Conservation (phyloP, 1,140 invertebrate genomes). For the Trichonephila clavipes region DNA sequence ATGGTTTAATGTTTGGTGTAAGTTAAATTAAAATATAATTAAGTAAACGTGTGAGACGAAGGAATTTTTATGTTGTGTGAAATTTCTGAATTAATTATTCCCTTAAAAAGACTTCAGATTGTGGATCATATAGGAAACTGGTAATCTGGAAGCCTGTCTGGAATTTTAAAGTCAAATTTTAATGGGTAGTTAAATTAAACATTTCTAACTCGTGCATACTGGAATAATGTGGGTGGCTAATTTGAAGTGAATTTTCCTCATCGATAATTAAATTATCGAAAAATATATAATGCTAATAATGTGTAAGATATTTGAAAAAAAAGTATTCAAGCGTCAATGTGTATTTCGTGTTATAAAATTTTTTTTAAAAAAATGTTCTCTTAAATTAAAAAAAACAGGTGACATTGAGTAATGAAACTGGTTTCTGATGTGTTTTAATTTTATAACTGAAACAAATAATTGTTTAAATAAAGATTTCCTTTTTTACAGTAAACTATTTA, state of each 20-base stretch:
- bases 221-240: not conserved
- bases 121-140: not conserved
- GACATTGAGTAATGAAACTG: too few species aligned
- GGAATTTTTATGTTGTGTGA: not conserved
- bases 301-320: too few species aligned
- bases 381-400: too few species aligned
- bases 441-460: too few species aligned
- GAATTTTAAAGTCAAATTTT: not conserved
- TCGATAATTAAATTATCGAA: not conserved
- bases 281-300: too few species aligned
- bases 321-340: too few species aligned
- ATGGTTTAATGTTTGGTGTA: not conserved
- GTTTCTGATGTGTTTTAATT: too few species aligned
- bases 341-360: too few species aligned
- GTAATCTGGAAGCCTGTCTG: not conserved
- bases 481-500: too few species aligned
- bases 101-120: not conserved
- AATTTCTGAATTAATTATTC: slow-evolving; percentile 8
- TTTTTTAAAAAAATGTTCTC: too few species aligned
- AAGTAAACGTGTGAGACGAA: not conserved
- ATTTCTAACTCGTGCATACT: too few species aligned
- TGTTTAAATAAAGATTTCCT: too few species aligned
- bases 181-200: not conserved
- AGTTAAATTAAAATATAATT: slow-evolving; percentile 16
- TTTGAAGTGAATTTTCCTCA: not conserved